A percentile compares a stretch with the other conserved stretches of the same genome.
Conservation (phyloP, 1,140 invertebrate genomes). For the Euwallacea similis region DNA sequence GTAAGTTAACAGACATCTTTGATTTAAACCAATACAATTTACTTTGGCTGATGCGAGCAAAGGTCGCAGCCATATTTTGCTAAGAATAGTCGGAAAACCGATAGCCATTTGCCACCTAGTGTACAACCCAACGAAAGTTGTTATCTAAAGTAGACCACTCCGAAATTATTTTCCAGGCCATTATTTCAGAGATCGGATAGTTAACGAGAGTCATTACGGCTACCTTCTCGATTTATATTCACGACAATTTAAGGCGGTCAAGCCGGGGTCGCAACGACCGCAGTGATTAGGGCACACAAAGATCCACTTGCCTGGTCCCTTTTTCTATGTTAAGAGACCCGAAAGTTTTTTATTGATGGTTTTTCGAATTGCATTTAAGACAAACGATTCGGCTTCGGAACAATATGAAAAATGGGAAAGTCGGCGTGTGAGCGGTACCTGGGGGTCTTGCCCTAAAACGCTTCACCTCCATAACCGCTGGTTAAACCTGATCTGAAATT, state of each 20-base stretch:
- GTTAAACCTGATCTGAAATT: too few species aligned
- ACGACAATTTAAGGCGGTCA: constrained; percentile 32
- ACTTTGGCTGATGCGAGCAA: too few species aligned
- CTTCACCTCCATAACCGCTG: too few species aligned
- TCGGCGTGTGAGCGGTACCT: too few species aligned
- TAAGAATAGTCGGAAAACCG: background rate
- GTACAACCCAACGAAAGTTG: constrained; percentile 11
- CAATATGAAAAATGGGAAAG: too few species aligned
- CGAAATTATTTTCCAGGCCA: constrained; percentile 32
- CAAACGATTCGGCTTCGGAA: too few species aligned
- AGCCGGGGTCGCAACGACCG: constrained; percentile 25
- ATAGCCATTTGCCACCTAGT: constrained; percentile 17
- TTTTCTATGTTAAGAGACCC: constrained; percentile 10
- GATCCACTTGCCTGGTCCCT: constrained; percentile 21
- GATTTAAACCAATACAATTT: too few species aligned
- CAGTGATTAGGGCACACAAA: constrained; percentile 26
- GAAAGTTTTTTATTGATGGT: constrained; percentile 22
- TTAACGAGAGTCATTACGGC: constrained; percentile 28
- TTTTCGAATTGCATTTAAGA: constrained; percentile 2
- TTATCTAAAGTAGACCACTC: constrained; percentile 20
- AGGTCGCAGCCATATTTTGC: background rate
- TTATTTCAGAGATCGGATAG: constrained; percentile 27
- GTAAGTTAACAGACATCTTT: too few species aligned
- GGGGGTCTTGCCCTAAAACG: too few species aligned
- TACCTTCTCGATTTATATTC: constrained; percentile 35